Base-by-base conservation (phyloP, 2,797 vertebrate species). In the Capromys pilorides region DNA sequence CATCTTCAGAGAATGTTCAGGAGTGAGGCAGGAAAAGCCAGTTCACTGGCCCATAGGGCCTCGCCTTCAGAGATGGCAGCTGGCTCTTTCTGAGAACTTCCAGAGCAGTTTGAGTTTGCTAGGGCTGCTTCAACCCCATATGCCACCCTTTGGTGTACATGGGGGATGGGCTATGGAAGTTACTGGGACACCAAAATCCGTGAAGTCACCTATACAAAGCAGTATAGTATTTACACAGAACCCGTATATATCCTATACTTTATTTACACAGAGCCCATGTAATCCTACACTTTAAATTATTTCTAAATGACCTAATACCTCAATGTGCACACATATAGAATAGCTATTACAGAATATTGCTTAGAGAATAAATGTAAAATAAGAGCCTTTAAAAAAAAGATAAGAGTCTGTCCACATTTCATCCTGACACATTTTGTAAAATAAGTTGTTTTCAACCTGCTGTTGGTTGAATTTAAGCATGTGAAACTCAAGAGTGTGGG, bases 41-140 rank as follows among this genome's bases (percentile, higher is more conserved):
- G 69, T 18, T 0, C 1, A 18, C 33, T 24, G 31, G 41, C 6
- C 7, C n/a, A 61, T 11, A 45, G 51, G 77, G 11, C 21, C 36
- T 10, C 3, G 2, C 28, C 28, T 45, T 57, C 0, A 16, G 71
- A 81, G 49, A 71, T 84, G 79, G 14, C 49, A 3, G 19, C 24
- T 10, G 31, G 0, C 59, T 80, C 16, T 12, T 59, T 54, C 88
- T 45, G 54, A 49, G 31, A 5, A 5, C 79, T 59, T 24, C 19
- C 1, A 0, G 31, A 21, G 66, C 26, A 49, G 14, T 1, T 6
- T 18, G 2, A 1, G n/a, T 21, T 39, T 26, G 22, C 62, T 6
- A 6, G 75, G 61, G 71, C 11, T 6, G 33, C 31, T n/a, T 14
- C 3, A 6, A 5, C 78, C 45, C 36, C 3, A 14, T 28, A 8